Evolutionary conservation across 2,797 vertebrate species (phyloP), one percentile per base, ranked within the genome.

Genomic region (Tadarida brasiliensis): DNA sequence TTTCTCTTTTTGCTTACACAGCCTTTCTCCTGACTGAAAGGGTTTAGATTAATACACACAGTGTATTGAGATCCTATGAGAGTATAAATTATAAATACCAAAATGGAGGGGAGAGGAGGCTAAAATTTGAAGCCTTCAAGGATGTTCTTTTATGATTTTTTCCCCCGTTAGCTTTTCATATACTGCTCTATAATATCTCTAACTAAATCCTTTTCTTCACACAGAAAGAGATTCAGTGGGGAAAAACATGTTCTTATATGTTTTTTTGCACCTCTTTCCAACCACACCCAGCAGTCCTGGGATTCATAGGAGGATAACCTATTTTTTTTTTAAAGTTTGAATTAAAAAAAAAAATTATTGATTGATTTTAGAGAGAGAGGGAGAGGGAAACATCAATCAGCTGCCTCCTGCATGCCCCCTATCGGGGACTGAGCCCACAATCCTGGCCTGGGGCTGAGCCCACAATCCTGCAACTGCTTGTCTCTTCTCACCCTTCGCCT

Each of bases 401-500:
- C 17, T 35, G n/a, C 19, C 9, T 68, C 65, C 19, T 35, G n/a
- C 65, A 68, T 20, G 65, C 8, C 9, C 65, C n/a, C 17, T 35
- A 35, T 8, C 20, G 65, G n/a, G n/a, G 65, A 35, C 33, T 1
- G 2, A 35, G 65, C 65, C 65, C 20, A 17, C n/a, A 68, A 35
- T n/a, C n/a, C 16, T 33, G 17, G 1, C n/a, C 4, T 33, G 65
- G n/a, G n/a, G n/a, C n/a, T n/a, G n/a, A n/a, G n/a, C n/a, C n/a
- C n/a, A n/a, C n/a, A n/a, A n/a, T n/a, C n/a, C n/a, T n/a, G n/a
- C n/a, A n/a, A n/a, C 82, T 26, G 8, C 39, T 97, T 11, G 1
- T 97, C 91, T 81, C 96, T 97, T 96, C 88, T 68, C 47, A 85
- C 7, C 57, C 51, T 80, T 92, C 71, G 7, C 82, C 71, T 74